These are phyloP conservation scores for Otolemur crassicaudatus DNA, from an alignment of 2,797 vertebrate genomes.

Conservation along the genomic window DNA sequence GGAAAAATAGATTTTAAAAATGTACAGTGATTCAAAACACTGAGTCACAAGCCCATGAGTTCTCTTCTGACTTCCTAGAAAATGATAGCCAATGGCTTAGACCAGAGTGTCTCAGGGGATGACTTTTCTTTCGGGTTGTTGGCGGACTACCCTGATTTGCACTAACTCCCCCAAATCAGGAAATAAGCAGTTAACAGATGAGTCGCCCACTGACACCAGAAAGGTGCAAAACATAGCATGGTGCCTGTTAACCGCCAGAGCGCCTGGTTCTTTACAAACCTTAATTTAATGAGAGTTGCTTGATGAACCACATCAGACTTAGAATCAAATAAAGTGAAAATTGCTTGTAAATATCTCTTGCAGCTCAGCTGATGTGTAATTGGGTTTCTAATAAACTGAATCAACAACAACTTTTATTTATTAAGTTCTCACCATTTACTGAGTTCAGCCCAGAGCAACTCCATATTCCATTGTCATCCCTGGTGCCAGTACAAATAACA, in stretches of 20 bases:
- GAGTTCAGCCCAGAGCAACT: neutral
- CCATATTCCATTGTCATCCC: neutral
- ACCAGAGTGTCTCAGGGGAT: neutral
- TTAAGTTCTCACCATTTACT: neutral
- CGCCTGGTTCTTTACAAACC: neutral
- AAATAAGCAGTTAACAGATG: neutral
- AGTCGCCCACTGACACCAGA: neutral
- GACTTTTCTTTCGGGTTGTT: neutral
- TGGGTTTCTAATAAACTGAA: slow-evolving; percentile 38
- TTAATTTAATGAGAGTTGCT: slow-evolving; percentile 15
- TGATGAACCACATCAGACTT: neutral
- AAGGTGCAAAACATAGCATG: neutral
- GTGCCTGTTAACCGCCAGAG: neutral
- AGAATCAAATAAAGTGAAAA: neutral
- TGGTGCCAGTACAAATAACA: neutral
- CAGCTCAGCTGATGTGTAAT: neutral
- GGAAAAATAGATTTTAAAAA: neutral
- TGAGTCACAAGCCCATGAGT: neutral
- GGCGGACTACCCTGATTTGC: neutral
- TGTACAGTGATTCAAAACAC: neutral
- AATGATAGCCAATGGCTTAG: neutral
- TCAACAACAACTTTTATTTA: neutral
- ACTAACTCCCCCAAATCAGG: neutral
- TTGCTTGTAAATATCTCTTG: neutral
- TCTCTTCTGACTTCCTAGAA: neutral